Evolutionary conservation across 2,797 vertebrate species (phyloP).

Genomic region (Coccyzus lansbergi): DNA sequence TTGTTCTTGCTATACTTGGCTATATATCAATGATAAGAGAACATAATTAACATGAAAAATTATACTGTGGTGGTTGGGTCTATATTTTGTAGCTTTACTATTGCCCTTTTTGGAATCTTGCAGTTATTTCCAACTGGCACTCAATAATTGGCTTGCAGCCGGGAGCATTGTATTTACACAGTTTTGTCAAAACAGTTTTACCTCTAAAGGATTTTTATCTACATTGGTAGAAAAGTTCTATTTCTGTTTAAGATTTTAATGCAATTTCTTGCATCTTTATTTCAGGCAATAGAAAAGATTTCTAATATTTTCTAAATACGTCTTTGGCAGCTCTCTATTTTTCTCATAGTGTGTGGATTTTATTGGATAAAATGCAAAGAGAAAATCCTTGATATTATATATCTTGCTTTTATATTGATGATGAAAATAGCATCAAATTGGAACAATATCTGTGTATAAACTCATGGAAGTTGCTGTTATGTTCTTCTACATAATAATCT

Average conservation of each 20-base stretch:
- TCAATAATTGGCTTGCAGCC: conserved; percentile 55
- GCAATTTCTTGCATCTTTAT: conserved; percentile 50
- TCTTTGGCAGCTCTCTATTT: conserved; percentile 33
- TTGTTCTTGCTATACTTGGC: conserved; percentile 51
- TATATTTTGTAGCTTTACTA: conserved; percentile 64
- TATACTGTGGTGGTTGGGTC: conserved; percentile 43
- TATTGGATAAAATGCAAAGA: conserved; percentile 17
- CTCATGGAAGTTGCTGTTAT: conserved; percentile 2
- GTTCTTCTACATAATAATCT: conserved; percentile 1
- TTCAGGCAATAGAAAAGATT: conserved; percentile 51
- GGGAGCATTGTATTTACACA: conserved; percentile 64
- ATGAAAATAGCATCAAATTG: neutral
- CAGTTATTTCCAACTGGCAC: conserved; percentile 54
- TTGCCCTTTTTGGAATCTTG: conserved; percentile 40
- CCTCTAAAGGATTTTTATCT: conserved; percentile 71
- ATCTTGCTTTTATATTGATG: conserved; percentile 25
- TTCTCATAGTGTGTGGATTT: conserved; percentile 18
- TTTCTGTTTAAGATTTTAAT: conserved; percentile 72
- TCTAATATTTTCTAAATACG: neutral
- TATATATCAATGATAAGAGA: conserved; percentile 68
- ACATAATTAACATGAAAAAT: conserved; percentile 73
- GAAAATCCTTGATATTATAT: conserved; percentile 32
- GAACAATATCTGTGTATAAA: neutral
- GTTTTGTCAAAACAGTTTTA: conserved; percentile 71
- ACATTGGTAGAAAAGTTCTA: conserved; percentile 49